These are phyloP conservation scores for Schizothorax lantsangensis DNA, from an alignment of 2,797 vertebrate species.

Conservation along the genomic window DNA sequence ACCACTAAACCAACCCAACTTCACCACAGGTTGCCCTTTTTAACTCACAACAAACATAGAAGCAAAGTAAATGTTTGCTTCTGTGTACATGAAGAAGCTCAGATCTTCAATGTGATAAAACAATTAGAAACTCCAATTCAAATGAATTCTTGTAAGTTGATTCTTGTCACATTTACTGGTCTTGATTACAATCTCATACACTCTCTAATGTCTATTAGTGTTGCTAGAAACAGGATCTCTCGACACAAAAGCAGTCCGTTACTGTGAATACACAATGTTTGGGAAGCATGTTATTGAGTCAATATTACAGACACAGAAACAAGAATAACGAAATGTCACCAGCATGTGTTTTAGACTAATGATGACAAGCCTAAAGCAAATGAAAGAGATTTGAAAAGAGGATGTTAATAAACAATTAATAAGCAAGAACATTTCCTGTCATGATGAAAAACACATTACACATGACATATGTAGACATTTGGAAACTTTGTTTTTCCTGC, in stretches of 20 bases:
- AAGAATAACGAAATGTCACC: background rate
- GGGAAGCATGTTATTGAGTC: background rate
- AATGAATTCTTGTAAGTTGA: background rate
- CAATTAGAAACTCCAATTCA: background rate
- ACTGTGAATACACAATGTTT: constrained; percentile 10
- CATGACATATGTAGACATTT: background rate
- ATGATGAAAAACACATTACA: background rate
- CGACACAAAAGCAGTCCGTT: background rate
- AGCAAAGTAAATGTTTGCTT: background rate
- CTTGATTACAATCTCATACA: background rate
- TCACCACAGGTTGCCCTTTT: background rate
- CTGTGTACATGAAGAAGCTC: background rate
- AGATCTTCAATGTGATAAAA: background rate
- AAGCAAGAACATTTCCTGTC: background rate
- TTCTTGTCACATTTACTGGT: background rate
- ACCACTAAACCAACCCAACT: background rate
- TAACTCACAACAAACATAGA: background rate
- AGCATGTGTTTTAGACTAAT: background rate
- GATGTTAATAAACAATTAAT: background rate
- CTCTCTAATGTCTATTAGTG: background rate
- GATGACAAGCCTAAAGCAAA: background rate
- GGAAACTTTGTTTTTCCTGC: constrained; percentile 39
- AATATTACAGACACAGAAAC: background rate
- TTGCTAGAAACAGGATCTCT: background rate
- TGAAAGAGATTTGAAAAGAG: background rate